A percentile compares a stretch with the other conserved stretches of the same genome.
phyloP scores from a whole-genome alignment of 1,140 invertebrate genomes.

The Drosophila kurseongensis region DNA sequence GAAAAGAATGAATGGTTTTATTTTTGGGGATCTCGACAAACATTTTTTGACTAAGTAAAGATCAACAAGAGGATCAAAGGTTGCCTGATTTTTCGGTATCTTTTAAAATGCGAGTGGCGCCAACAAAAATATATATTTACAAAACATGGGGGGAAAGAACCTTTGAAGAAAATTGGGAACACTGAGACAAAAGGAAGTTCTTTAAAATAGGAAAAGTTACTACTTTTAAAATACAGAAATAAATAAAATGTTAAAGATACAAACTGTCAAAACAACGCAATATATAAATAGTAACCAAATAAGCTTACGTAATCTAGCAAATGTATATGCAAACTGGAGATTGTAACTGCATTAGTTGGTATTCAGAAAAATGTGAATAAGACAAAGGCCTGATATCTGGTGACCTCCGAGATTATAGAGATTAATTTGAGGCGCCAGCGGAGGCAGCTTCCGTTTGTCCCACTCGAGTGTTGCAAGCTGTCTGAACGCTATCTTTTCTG shows the following conservation, averaged over 20 bases:
- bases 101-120: conserved; percentile 22
- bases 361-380: background rate
- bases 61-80: conserved; percentile 28
- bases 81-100: conserved; percentile 8
- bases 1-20: conserved; percentile 23
- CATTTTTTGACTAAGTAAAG: conserved; percentile 32
- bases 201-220: background rate
- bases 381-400: conserved; percentile 25
- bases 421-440: conserved; percentile 44
- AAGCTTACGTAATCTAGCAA: too few species aligned
- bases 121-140: conserved; percentile 2
- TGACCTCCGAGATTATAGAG: conserved; percentile 38
- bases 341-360: too few species aligned
- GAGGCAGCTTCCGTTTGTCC: conserved; percentile 38
- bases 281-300: too few species aligned
- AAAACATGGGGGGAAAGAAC: background rate
- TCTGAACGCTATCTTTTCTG: background rate
- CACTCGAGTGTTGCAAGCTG: conserved; percentile 40
- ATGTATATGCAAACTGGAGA: too few species aligned
- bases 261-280: too few species aligned
- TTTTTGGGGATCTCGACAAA: conserved; percentile 13
- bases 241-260: background rate
- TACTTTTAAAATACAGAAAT: background rate
- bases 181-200: conserved; percentile 3
- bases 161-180: background rate